Conservation (phyloP, 2,888 invertebrate genomes). For the Cremastobaeus sp. region DNA sequence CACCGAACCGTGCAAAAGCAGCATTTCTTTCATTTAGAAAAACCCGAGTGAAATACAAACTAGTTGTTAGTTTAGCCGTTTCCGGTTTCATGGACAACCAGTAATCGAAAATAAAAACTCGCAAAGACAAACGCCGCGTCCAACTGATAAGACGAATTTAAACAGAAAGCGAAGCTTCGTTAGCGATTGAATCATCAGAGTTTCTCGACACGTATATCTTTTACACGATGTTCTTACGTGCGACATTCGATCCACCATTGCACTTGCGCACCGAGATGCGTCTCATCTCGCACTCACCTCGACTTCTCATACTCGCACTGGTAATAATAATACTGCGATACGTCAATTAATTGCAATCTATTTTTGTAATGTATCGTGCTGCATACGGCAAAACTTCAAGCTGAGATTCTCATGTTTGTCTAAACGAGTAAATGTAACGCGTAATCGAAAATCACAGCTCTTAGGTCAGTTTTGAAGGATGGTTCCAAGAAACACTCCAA, state of each 20-base stretch:
- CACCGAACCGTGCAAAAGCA: conserved; percentile 25
- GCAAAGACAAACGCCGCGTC: conserved; percentile 63
- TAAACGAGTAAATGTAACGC: no score
- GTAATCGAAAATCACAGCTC: no score
- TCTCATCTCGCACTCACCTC: no score
- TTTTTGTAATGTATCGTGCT: conserved; percentile 49
- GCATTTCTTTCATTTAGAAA: conserved; percentile 57
- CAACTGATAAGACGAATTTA: conserved; percentile 67
- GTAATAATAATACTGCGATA: conserved; percentile 48
- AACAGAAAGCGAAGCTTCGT: conserved; percentile 66
- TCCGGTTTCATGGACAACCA: conserved; percentile 71
- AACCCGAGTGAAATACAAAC: conserved; percentile 50
- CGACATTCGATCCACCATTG: conserved; percentile 37
- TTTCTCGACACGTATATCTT: conserved; percentile 66
- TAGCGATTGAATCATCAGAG: conserved; percentile 64
- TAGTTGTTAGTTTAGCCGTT: conserved; percentile 66
- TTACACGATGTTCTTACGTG: conserved; percentile 67
- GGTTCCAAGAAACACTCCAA: no score
- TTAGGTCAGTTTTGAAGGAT: no score
- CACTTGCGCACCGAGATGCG: conserved; percentile 4
- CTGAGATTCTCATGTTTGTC: no score
- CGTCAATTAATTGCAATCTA: conserved; percentile 57
- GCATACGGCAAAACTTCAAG: conserved; percentile 11
- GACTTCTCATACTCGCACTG: conserved; percentile 31
- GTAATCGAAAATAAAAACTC: conserved; percentile 54